Conservation (phyloP, 2,888 invertebrate genomes). For the Drosophila pseudotakahashii region DNA sequence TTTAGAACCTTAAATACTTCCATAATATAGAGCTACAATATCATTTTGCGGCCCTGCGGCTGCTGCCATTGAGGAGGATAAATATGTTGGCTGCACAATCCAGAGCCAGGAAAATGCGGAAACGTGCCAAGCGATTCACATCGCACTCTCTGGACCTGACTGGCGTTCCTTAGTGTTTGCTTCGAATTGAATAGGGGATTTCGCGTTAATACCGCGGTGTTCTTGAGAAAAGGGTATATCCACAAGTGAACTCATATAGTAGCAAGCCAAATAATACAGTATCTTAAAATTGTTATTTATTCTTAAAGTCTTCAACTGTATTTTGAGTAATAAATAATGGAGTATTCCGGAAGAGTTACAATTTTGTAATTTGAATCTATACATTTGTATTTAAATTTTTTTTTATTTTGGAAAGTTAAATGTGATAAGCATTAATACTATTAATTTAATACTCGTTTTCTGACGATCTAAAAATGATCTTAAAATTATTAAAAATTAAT, state of each 20-base stretch:
- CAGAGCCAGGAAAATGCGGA: slow-evolving; percentile 69
- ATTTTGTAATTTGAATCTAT: too few species aligned
- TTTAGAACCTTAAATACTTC: slow-evolving; percentile 63
- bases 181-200: slow-evolving; percentile 35
- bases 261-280: too few species aligned
- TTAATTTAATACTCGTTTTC: too few species aligned
- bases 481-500: too few species aligned
- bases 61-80: slow-evolving; percentile 47
- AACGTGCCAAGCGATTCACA: slow-evolving; percentile 70
- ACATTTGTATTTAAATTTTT: too few species aligned
- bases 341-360: too few species aligned
- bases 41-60: slow-evolving; percentile 51
- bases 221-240: not conserved
- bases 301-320: too few species aligned
- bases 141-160: slow-evolving; percentile 43
- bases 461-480: too few species aligned
- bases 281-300: too few species aligned
- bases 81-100: slow-evolving; percentile 19
- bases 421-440: too few species aligned
- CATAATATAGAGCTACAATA: slow-evolving; percentile 50
- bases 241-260: too few species aligned
- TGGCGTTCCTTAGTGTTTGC: slow-evolving; percentile 15
- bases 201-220: not conserved
- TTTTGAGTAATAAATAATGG: too few species aligned
- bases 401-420: not conserved